Percentiles rank a stretch among this genome's conserved stretches.
phyloP scores from a whole-genome alignment of 1,140 invertebrate genomes.

The Apis laboriosa region DNA sequence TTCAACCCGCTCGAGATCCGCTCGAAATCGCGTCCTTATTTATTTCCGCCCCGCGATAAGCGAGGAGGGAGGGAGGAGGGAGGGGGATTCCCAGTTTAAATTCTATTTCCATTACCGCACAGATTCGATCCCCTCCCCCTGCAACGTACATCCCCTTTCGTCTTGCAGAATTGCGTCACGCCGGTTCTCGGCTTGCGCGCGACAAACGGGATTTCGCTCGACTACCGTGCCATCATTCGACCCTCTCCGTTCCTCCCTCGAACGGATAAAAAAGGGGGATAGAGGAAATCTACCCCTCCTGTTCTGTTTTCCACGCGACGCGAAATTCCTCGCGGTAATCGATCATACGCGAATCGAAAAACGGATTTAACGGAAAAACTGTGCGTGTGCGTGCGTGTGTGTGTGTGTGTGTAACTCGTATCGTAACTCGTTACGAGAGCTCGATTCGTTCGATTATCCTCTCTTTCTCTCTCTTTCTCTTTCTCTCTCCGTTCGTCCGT shows the following conservation, averaged over 20 bases:
- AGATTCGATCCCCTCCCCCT: background rate
- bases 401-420: background rate
- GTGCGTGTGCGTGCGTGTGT: no score
- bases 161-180: constrained; percentile 7
- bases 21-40: background rate
- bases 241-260: background rate
- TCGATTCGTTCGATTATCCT: constrained; percentile 38
- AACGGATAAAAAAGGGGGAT: background rate
- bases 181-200: background rate
- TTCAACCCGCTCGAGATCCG: background rate
- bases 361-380: background rate
- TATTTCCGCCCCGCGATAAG: background rate
- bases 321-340: constrained; percentile 2
- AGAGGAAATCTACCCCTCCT: no score
- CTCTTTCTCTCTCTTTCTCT: background rate
- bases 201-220: constrained; percentile 4
- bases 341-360: constrained; percentile 2
- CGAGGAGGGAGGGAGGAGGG: background rate
- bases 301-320: background rate
- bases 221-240: constrained; percentile 2
- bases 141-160: background rate
- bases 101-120: constrained; percentile 29
- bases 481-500: background rate
- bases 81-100: background rate
- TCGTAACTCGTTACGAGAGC: constrained; percentile 7